Base-by-base conservation (phyloP, 2,113 vertebrate species). In the Micromys minutus region DNA sequence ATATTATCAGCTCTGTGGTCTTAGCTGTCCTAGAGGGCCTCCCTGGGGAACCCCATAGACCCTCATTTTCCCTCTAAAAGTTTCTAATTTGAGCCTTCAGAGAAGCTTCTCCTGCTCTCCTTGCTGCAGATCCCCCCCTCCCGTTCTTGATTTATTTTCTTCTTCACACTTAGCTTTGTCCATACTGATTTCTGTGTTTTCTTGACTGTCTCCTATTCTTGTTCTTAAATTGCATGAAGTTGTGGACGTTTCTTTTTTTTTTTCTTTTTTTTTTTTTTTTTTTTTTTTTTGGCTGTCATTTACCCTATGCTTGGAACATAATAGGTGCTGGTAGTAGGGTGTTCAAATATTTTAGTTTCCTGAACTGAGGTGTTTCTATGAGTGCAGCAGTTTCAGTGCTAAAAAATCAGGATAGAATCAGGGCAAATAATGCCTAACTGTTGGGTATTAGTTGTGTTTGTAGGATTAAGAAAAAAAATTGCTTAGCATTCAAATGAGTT, bases 181-280 rank as follows among this genome's bases (percentile, higher is more conserved):
- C 79, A 8, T 67, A 57, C 55, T 42, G 45, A 34, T 36, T 84
- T 29, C 4, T 83, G 52, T 85, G 36, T 90, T 75, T 86, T 91
- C 17, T 89, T 83, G 19, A 72, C 24, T 87, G 9, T 90, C 36
- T 76, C 50, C 65, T 42, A 74, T 45, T 21, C 9, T 96, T 63
- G 76, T 31, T 95, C 94, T 90, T 95, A 69, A 95, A 71, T 94
- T 89, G 55, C 2, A 2, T 36, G 65, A 93, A 34, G 36, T 88
- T 81, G 59, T 67, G 67, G 74, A 83, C 89, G 52, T 71, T 2
- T 79, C 13, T 89, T 9, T 77, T 55, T 94, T 69, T 50, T 89
- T 19, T 85, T 75, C n/a, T 89, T 17, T 85, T 69, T 90, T 50
- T 87, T 17, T 85, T 69, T 90, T 50, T 89, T 17, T 85, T 75